A percentile compares a stretch with the other conserved stretches of the same genome.
Conservation (phyloP, 2,797 vertebrate genomes). For the Pangasius macronema region DNA sequence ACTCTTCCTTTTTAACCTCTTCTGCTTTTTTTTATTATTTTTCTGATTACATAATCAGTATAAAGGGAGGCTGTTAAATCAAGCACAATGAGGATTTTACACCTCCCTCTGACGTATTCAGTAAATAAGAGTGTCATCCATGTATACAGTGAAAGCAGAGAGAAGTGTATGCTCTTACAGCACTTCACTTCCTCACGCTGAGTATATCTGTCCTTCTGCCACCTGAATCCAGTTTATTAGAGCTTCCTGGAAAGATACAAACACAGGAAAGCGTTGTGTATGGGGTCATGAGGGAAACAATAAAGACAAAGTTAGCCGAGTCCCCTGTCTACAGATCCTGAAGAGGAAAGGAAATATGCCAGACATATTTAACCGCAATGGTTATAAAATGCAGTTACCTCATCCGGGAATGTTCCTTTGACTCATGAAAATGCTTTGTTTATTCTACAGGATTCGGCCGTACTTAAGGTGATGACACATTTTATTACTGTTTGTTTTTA, state of each 20-base stretch:
- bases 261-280: conserved; percentile 37
- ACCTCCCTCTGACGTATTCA: not conserved
- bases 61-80: not conserved
- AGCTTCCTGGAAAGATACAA: conserved; percentile 31
- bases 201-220: conserved; percentile 7
- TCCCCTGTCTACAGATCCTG: not conserved
- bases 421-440: conserved; percentile 23
- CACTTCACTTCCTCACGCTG: conserved; percentile 24
- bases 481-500: not conserved
- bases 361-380: conserved; percentile 18
- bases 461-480: not conserved
- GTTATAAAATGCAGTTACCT: conserved; percentile 15
- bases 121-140: not conserved
- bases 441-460: conserved; percentile 2
- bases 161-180: not conserved
- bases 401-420: conserved; percentile 2
- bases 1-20: not conserved
- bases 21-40: not conserved
- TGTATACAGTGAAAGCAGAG: not conserved
- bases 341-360: conserved; percentile 19
- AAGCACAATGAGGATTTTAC: not conserved
- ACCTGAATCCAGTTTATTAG: conserved; percentile 34
- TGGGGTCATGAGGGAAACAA: conserved; percentile 14
- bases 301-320: not conserved
- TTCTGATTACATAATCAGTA: not conserved